Conservation (phyloP, 2,797 vertebrate species). For the Hoplostethus mediterraneus region DNA sequence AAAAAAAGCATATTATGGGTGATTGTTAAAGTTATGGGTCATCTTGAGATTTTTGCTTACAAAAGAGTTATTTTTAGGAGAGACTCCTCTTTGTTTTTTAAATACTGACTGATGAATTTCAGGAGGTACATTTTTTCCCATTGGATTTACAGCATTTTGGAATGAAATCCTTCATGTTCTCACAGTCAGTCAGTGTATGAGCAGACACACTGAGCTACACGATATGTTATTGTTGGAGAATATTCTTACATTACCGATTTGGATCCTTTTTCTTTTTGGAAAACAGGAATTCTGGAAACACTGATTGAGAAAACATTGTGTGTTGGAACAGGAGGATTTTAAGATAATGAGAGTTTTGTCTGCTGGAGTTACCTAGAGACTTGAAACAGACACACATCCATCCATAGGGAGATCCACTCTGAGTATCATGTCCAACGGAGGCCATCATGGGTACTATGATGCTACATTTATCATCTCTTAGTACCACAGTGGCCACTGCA, state of each 20-base stretch:
- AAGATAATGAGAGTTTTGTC: neutral
- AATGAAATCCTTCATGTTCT: neutral
- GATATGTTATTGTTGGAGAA: neutral
- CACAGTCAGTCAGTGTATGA: neutral
- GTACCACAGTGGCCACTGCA: too few species aligned
- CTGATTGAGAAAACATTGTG: neutral
- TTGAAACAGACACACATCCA: neutral
- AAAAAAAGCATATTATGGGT: too few species aligned
- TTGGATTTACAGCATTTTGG: neutral
- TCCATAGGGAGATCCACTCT: too few species aligned
- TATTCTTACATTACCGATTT: slow-evolving; percentile 1
- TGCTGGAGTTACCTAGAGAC: neutral
- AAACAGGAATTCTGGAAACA: neutral
- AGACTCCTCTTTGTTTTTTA: neutral
- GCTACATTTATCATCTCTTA: too few species aligned
- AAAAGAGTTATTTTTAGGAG: neutral
- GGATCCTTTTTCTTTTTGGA: neutral
- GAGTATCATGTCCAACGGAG: too few species aligned
- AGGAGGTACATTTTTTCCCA: too few species aligned
- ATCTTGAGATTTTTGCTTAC: too few species aligned
- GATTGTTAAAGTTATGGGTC: too few species aligned
- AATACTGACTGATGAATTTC: neutral
- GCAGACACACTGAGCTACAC: neutral
- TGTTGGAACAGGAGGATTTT: neutral
- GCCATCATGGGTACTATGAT: too few species aligned